phyloP scores from a whole-genome alignment of 2,113 vertebrate genomes.

The Centropristis striata region DNA sequence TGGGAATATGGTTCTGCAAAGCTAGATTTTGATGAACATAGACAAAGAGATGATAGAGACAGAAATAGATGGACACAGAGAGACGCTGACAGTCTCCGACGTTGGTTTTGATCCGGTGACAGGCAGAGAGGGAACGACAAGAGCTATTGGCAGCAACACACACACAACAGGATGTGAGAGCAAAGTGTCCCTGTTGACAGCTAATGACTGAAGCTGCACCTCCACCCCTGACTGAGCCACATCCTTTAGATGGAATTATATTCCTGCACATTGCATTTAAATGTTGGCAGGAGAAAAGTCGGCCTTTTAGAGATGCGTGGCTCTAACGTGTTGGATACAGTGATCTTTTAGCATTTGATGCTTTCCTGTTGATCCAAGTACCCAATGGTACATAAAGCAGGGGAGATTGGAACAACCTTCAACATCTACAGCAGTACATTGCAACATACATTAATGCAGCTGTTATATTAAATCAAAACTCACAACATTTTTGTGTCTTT shows the following conservation, averaged over 20 bases:
- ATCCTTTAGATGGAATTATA: background rate
- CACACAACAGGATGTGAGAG: background rate
- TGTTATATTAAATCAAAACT: no score
- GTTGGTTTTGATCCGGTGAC: background rate
- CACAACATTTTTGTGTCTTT: no score
- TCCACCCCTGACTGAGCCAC: slow-evolving; percentile 1
- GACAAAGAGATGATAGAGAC: slow-evolving; percentile 11
- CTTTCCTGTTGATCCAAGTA: no score
- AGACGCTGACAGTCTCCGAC: background rate
- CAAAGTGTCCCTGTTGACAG: background rate
- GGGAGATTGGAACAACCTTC: no score
- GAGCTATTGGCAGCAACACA: background rate
- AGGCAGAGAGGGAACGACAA: background rate
- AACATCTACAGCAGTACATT: no score
- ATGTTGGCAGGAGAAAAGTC: background rate
- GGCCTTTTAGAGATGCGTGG: no score
- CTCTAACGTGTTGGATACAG: no score
- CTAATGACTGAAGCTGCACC: background rate
- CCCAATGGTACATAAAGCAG: no score
- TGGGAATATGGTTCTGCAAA: background rate
- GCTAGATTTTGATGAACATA: background rate
- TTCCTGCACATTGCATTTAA: background rate
- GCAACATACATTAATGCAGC: no score
- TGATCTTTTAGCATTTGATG: no score
- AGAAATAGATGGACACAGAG: background rate